Evolutionary conservation across 2,797 vertebrate species (phyloP).

Genomic region (Distichodus sexfasciatus): DNA sequence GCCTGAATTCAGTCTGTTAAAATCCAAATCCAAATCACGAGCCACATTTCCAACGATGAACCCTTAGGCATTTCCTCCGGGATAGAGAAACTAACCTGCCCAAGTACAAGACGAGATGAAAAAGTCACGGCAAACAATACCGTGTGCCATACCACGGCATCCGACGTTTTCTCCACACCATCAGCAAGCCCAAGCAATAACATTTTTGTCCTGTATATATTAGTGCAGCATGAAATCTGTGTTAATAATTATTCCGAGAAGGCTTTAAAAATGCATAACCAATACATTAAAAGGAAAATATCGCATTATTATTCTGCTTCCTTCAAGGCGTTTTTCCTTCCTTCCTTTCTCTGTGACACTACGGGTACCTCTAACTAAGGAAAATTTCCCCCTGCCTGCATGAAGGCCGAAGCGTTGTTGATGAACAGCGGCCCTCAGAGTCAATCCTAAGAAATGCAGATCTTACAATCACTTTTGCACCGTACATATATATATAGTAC

Average conservation of each 20-base stretch:
- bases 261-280: too few species aligned
- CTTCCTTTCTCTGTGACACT: neutral
- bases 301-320: too few species aligned
- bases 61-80: constrained; percentile 43
- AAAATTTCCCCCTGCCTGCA: neutral
- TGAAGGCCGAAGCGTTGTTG: constrained; percentile 22
- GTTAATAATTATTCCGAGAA: too few species aligned
- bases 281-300: too few species aligned
- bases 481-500: too few species aligned
- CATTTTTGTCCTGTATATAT: too few species aligned
- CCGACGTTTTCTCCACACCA: neutral
- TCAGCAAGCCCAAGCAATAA: too few species aligned
- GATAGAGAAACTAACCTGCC: constrained; percentile 43
- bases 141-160: constrained; percentile 24
- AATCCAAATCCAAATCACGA: constrained; percentile 59
- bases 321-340: too few species aligned
- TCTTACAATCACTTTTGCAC: too few species aligned
- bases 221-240: too few species aligned
- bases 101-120: constrained; percentile 11
- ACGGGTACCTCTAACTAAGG: neutral
- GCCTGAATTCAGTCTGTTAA: constrained; percentile 57
- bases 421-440: constrained; percentile 58
- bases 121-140: constrained; percentile 6
- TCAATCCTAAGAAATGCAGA: too few species aligned
- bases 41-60: constrained; percentile 47